Base-by-base conservation (phyloP, 2,888 invertebrate genomes). In the Harmothoe impar region DNA sequence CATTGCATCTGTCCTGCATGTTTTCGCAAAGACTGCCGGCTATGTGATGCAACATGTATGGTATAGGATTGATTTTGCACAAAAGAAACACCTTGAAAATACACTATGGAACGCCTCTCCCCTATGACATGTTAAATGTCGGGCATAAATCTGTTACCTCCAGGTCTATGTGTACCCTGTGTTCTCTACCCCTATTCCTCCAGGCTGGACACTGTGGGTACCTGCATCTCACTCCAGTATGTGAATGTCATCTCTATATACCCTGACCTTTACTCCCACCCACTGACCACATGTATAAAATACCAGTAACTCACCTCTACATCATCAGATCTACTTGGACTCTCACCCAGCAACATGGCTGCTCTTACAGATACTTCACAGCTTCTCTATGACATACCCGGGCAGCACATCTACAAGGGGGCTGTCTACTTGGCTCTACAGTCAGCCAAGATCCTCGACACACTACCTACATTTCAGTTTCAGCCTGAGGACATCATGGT, bases 401-500 rank as follows among this genome's bases (percentile, higher is more conserved):
- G 17, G 1, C 72, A 72, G 29, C 72, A 72, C 17, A 29, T 72
- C 72, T 29, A 72, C 72, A 15, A 72, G 25, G 72, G 72, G 15
- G 3, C 31, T 15, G 25, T 72, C n/a, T 72, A 72, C 29, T 15
- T 72, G 7, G 0, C n/a, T 25, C 15, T 3, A 12, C 25, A 29
- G 3, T 1, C 72, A 0, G 29, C 25, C 15, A 3, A 72, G 25
- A 29, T 29, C 15, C 72, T 72, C 29, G 72, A 72, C 15, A 0
- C 29, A 3, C 29, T 72, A 0, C 3, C 25, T 15, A 3, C 0
- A 5, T 72, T 72, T 25, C 1, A 29, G 31, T 72, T 72, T 29
- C 3, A 0, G 0, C 31, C 72, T 29, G 72, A 72, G 84, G 84
- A 84, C 52, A 25, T 84, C n/a, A 15, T 84, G n/a, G 84, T 84